Evolutionary conservation across 2,113 vertebrate genomes (phyloP), one percentile per base, ranked within the genome.

Genomic region (Festucalex cinctus): DNA sequence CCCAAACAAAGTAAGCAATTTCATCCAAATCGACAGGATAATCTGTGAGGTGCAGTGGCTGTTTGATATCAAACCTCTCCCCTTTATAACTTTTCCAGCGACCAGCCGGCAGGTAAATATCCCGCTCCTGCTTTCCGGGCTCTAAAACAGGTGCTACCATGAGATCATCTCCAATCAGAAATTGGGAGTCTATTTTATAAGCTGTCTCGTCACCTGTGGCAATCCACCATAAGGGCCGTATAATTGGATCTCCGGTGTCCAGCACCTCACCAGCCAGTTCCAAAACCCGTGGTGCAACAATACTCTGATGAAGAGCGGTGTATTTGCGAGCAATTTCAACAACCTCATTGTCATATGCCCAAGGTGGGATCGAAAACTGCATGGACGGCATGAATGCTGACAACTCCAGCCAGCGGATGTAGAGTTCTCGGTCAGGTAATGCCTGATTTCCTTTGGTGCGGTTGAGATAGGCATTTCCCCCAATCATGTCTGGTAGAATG

Each of bases 201-300:
- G 97, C 91, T 0, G 92, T 91, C 68, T 95, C 93, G 0, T 98
- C 95, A 0, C 88, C 88, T 0, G 95, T 96, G 0, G 97, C 95
- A 60, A 98, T 97, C 97, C 97, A 99, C 97, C 97, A 98, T 64
- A 98, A 91, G 26, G 97, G 97, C 10, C 96, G 93, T 83, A 98
- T 96, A 73, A 99, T 98, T 76, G 96, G 95, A 84, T 98, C 95
- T 0, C 96, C 97, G 0, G 96, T 98, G 82, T 94, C 89, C 0
- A 94, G 91, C 70, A 98, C 93, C 76, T 98, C 95, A 0, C 94
- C 92, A 0, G 97, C 97, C 70, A 98, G 90, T 85, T 97, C 95
- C 61, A 99, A 85, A 67, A 99, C 86, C 7, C 97, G 90, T 0
- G 97, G 97, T 0, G 95, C 94, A 24, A 99, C 96, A 9, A 99